A percentile compares a stretch with the other conserved stretches of the same genome.
Evolutionary conservation across 2,797 vertebrate genomes (phyloP).

Genomic region (Pipistrellus pygmaeus): DNA sequence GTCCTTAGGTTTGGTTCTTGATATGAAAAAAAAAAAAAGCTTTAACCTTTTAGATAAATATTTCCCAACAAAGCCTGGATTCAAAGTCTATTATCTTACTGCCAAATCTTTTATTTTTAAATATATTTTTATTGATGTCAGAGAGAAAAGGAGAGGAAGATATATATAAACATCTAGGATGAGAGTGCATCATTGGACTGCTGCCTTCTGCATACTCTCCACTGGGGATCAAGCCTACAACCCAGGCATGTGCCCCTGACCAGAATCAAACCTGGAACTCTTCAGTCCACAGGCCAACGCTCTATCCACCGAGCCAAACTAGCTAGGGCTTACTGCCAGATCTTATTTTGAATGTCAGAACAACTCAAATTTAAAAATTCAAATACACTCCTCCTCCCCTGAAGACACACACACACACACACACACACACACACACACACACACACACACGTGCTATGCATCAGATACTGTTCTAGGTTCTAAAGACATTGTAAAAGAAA

Average conservation of each 20-base stretch:
- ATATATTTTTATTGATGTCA: too few relatives aligned
- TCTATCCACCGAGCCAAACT: too few relatives aligned
- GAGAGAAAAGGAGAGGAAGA: too few relatives aligned
- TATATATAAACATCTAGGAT: too few relatives aligned
- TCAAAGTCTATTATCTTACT: background rate
- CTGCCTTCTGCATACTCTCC: too few relatives aligned
- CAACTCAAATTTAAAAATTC: background rate
- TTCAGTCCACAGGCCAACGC: too few relatives aligned
- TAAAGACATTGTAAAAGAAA: background rate
- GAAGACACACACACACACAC: too few relatives aligned
- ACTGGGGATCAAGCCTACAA: too few relatives aligned
- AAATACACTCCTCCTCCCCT: background rate
- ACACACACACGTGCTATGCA: accelerated
- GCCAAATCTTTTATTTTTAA: background rate
- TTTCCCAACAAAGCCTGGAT: background rate
- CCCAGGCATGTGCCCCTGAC: too few relatives aligned
- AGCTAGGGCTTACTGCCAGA: background rate
- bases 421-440: too few relatives aligned
- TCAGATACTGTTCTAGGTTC: background rate
- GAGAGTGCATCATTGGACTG: too few relatives aligned
- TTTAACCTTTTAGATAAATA: background rate
- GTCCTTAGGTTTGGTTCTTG: background rate
- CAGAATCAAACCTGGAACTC: too few relatives aligned
- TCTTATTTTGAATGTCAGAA: constrained; percentile 23
- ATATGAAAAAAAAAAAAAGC: background rate